Conservation (phyloP, 2,888 invertebrate species). For the Fragum whitleyi region DNA sequence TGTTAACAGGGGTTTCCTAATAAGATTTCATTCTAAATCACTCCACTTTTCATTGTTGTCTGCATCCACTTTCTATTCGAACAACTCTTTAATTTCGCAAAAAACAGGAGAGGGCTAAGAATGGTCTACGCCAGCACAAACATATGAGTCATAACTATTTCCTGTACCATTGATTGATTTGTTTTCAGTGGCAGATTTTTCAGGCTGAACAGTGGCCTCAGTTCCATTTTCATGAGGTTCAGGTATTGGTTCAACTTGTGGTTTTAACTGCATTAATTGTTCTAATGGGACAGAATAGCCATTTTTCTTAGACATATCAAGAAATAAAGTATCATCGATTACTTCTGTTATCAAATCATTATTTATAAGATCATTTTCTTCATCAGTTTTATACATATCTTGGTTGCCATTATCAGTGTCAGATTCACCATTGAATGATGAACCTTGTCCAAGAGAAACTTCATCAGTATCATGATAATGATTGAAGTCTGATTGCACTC, state of each 20-base stretch:
- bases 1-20: too few relatives aligned
- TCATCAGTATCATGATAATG: not conserved
- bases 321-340: not conserved
- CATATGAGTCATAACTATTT: slow-evolving; percentile 11
- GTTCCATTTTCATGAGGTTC: not conserved
- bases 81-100: too few relatives aligned
- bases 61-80: too few relatives aligned
- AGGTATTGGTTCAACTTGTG: not conserved
- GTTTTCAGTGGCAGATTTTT: not conserved
- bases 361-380: not conserved
- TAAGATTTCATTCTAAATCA: too few relatives aligned
- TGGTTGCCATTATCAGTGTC: not conserved
- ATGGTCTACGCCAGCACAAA: slow-evolving; percentile 17
- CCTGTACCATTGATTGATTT: not conserved
- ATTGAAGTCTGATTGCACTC: not conserved
- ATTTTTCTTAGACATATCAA: not conserved
- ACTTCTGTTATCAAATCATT: not conserved
- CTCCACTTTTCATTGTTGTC: too few relatives aligned
- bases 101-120: too few relatives aligned
- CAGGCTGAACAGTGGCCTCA: not conserved
- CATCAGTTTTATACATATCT: not conserved
- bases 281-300: not conserved
- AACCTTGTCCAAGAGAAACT: not conserved
- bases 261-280: not conserved
- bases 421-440: not conserved